Conservation (phyloP, 92 coral and sea anemone species). For the Bergia puertoricense region DNA sequence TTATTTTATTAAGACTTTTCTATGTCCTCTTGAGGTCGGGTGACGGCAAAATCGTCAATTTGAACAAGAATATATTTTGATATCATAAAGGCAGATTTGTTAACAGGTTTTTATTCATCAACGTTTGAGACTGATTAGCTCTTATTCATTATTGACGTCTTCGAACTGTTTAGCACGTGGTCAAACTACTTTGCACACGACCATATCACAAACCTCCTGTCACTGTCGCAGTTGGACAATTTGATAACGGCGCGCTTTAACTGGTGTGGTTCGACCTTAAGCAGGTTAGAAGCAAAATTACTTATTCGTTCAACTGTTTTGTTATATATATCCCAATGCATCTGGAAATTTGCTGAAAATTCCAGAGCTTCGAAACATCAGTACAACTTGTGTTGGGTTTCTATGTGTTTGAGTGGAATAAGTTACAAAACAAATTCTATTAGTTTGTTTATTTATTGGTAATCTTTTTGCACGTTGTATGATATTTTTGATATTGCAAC, state of each 20-base stretch:
- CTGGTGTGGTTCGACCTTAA: neutral
- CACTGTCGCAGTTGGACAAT: neutral
- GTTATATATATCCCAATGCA: neutral
- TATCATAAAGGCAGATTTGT: constrained; percentile 21
- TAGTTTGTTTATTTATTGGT: constrained; percentile 13
- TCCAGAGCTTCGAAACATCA: neutral
- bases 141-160: constrained; percentile 14
- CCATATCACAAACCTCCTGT: neutral
- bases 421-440: constrained; percentile 18
- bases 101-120: constrained; percentile 26
- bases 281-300: neutral
- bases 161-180: constrained; percentile 16
- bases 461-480: neutral
- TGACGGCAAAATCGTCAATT: neutral
- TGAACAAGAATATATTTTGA: neutral
- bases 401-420: neutral
- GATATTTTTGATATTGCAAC: neutral
- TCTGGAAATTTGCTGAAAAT: neutral
- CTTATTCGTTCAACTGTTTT: neutral
- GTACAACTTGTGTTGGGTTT: neutral
- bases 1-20: constrained; percentile 1
- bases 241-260: neutral
- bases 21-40: neutral
- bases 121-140: neutral
- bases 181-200: neutral